Base-by-base conservation (phyloP, 2,797 vertebrate species). In the Alectoris magna region DNA sequence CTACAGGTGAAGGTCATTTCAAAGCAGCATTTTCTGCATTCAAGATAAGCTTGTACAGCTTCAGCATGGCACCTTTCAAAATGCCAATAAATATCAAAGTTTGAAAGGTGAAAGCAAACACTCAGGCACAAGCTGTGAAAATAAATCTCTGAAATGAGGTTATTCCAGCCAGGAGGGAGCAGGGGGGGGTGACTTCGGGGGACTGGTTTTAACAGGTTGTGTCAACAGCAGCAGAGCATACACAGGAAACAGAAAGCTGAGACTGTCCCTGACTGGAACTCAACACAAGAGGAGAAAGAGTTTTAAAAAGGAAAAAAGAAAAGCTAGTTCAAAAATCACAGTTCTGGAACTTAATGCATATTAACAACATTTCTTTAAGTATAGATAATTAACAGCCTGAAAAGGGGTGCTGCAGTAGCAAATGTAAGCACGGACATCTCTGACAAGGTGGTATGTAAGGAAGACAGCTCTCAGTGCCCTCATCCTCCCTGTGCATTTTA, bases 161-260 rank as follows among this genome's bases (percentile, higher is more conserved):
- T 84, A 64, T 86, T 95, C 59, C 77, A 75, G 62, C 26, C 51
- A 84, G 71, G 59, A 84, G 70, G 62, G 75, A 46, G 71, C 27
- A n/a, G 79, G 85, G 68, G 68, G 51, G 64, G 91, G 88, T 16
- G 27, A 53, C 90, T 94, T 91, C 75, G 80, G 90, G 84, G 58
- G 93, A 81, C 92, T 76, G 53, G 94, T 92, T 96, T 90, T 90
- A 94, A 96, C 94, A 94, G 91, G 94, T 87, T 96, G 17, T 88
- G 91, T 95, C 92, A 96, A 93, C 90, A 95, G 87, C 59, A 81
- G 69, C 87, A 91, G 89, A 85, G 78, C 70, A 38, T 11, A 49
- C 60, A 66, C 34, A 88, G 86, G 88, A 87, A 94, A 77, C 68
- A 82, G 64, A 95, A 91, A 88, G 23, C 64, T 44, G 48, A 84